A percentile compares a stretch with the other conserved stretches of the same genome.
Evolutionary conservation across 2,113 vertebrate species (phyloP).

Genomic region (Leptobrachium leishanense): DNA sequence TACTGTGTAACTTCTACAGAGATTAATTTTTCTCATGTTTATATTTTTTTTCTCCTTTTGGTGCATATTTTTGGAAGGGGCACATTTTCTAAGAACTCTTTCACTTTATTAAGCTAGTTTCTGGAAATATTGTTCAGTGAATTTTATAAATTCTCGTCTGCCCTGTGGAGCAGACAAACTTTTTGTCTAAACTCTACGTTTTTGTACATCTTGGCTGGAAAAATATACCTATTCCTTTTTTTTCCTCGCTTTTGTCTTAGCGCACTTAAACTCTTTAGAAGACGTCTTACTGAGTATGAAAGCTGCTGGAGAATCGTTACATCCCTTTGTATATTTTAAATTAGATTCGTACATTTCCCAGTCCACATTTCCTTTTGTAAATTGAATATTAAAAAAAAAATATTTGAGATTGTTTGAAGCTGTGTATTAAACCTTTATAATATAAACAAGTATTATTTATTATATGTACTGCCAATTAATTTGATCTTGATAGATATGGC

Average conservation of each 20-base stretch:
- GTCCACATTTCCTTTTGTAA: slow-evolving; percentile 84
- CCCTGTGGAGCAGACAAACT: slow-evolving; percentile 79
- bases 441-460: slow-evolving; percentile 81
- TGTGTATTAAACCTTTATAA: slow-evolving; percentile 89
- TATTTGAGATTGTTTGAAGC: slow-evolving; percentile 79
- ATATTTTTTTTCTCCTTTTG: slow-evolving; percentile 50
- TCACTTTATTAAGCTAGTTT: slow-evolving; percentile 67
- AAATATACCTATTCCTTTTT: slow-evolving; percentile 65
- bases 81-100: slow-evolving; percentile 67
- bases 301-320: slow-evolving; percentile 82
- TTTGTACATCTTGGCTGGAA: slow-evolving; percentile 65
- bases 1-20: slow-evolving; percentile 63
- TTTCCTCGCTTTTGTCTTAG: slow-evolving; percentile 63
- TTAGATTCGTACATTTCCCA: slow-evolving; percentile 71
- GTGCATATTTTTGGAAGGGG: slow-evolving; percentile 68
- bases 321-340: slow-evolving; percentile 81
- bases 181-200: slow-evolving; percentile 55
- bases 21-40: slow-evolving; percentile 46
- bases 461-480: neutral
- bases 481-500: too few relatives aligned
- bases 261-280: slow-evolving; percentile 67
- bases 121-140: slow-evolving; percentile 71
- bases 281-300: slow-evolving; percentile 80
- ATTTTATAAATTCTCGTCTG: slow-evolving; percentile 69
- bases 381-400: slow-evolving; percentile 75